Conservation (phyloP, 2,797 vertebrate genomes). For the Otolemur crassicaudatus region DNA sequence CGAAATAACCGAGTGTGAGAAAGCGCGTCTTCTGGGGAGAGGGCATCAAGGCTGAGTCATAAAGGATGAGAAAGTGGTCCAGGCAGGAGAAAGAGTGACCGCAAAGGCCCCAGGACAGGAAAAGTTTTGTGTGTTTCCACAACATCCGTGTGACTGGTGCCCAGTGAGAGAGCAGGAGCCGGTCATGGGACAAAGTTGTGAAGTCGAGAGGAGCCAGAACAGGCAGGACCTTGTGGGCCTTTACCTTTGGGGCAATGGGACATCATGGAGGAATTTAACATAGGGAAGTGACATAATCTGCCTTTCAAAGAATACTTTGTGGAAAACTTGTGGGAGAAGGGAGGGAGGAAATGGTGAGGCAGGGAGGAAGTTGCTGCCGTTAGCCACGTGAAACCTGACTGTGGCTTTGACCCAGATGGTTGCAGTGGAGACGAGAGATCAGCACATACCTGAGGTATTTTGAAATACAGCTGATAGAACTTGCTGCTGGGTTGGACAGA, state of each 20-base stretch:
- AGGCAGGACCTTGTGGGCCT: background rate
- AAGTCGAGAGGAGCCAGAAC: background rate
- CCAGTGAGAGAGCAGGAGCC: background rate
- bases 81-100: background rate
- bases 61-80: background rate
- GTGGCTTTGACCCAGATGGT: background rate
- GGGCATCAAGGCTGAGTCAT: background rate
- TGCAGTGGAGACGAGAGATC: background rate
- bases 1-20: background rate
- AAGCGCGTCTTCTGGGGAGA: background rate
- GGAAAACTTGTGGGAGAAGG: background rate
- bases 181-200: background rate
- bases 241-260: background rate
- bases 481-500: background rate
- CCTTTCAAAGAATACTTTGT: background rate
- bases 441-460: background rate
- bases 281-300: constrained; percentile 1
- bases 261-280: background rate
- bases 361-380: background rate
- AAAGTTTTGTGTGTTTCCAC: background rate
- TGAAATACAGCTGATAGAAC: background rate
- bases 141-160: background rate
- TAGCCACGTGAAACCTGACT: fast-evolving
- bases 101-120: background rate
- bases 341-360: background rate